Conservation (phyloP, 2,888 invertebrate genomes). For the Noctuana brunneofusca region DNA sequence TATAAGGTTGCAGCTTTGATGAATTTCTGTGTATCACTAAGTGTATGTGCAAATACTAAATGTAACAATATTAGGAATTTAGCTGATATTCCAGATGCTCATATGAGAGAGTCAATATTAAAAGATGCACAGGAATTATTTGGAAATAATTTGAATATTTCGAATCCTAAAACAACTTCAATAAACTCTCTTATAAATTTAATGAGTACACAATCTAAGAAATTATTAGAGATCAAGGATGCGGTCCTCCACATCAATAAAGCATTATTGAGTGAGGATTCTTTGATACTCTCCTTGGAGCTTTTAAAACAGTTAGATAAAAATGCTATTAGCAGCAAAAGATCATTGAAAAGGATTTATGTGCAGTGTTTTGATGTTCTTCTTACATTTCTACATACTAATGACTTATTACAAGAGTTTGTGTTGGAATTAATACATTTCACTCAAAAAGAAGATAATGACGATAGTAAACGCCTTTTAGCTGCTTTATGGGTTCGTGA, state of each 20-base stretch:
- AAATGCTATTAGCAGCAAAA: slow-evolving; percentile 30
- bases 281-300: slow-evolving; percentile 65
- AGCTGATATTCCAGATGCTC: slow-evolving; percentile 60
- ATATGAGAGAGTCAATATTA: slow-evolving; percentile 62
- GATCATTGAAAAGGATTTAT: slow-evolving; percentile 53
- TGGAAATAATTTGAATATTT: slow-evolving; percentile 55
- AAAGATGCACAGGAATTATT: slow-evolving; percentile 66
- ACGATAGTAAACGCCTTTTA: slow-evolving; percentile 56
- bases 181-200: slow-evolving; percentile 54
- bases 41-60: slow-evolving; percentile 64
- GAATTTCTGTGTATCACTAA: slow-evolving; percentile 65
- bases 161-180: slow-evolving; percentile 61
- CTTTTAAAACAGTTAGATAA: slow-evolving; percentile 55
- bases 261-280: slow-evolving; percentile 60
- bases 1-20: slow-evolving; percentile 60
- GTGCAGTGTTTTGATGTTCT: slow-evolving; percentile 80
- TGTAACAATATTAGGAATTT: slow-evolving; percentile 67
- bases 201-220: slow-evolving; percentile 55
- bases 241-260: slow-evolving; percentile 52
- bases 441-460: slow-evolving; percentile 56
- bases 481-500: slow-evolving; percentile 82
- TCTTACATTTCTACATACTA: slow-evolving; percentile 75
- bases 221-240: slow-evolving; percentile 50
- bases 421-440: slow-evolving; percentile 69
- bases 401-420: slow-evolving; percentile 75